Conservation (phyloP, 2,888 invertebrate species). For the Hypsopygia costalis region DNA sequence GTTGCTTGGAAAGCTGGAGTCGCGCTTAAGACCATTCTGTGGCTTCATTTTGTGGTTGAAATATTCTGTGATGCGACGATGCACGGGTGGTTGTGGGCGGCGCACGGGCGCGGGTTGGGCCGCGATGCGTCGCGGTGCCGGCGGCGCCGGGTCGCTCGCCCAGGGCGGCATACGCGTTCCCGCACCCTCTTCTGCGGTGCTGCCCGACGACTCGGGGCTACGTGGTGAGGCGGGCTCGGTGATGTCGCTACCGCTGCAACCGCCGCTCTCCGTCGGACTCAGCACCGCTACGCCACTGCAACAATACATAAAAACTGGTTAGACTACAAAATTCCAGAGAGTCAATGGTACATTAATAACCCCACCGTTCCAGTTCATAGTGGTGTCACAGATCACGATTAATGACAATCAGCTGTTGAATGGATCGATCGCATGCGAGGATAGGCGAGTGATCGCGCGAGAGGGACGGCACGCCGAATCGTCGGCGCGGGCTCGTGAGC, state of each 20-base stretch:
- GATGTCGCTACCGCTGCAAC: constrained; percentile 87
- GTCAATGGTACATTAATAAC: constrained; percentile 14
- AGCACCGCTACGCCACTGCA: constrained; percentile 91
- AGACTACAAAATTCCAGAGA: constrained; percentile 13
- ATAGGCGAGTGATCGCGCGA: constrained; percentile 34
- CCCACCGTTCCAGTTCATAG: constrained; percentile 8
- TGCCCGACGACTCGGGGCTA: constrained; percentile 83
- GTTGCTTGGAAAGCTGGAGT: constrained; percentile 39
- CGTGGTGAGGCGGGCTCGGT: constrained; percentile 93
- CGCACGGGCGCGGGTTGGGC: constrained; percentile 55
- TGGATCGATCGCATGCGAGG: constrained; percentile 52
- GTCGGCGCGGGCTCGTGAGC: constrained; percentile 29
- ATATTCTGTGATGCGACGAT: constrained; percentile 92
- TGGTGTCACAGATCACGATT: constrained; percentile 27
- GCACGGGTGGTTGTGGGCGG: constrained; percentile 65
- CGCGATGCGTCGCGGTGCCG: constrained; percentile 65
- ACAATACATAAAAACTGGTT: constrained; percentile 37
- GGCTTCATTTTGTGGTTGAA: constrained; percentile 92
- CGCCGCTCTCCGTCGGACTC: constrained; percentile 87
- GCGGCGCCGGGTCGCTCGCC: constrained; percentile 73
- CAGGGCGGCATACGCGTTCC: constrained; percentile 75
- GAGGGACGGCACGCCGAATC: constrained; percentile 29
- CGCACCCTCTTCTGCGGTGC: constrained; percentile 71
- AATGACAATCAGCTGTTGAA: constrained; percentile 68
- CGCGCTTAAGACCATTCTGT: constrained; percentile 75